Percentiles rank a stretch among this genome's conserved stretches.
Conservation (phyloP, 2,113 vertebrate genomes). For the Paradoxurus hermaphroditus region DNA sequence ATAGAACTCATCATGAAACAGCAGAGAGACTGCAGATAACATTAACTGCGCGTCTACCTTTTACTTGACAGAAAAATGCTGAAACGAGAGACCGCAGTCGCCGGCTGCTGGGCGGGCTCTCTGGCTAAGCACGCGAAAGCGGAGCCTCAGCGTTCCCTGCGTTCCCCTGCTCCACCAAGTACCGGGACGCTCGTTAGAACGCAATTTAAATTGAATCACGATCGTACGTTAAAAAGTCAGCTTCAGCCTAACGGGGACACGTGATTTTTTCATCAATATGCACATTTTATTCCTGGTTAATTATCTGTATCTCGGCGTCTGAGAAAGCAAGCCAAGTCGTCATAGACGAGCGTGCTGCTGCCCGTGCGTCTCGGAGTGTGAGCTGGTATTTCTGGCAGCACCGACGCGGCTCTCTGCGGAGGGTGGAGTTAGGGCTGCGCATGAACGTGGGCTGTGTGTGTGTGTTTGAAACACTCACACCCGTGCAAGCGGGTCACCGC, state of each 20-base stretch:
- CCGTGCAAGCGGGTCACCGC: fast-evolving
- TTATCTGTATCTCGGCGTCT: too few species aligned
- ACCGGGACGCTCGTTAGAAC: background rate
- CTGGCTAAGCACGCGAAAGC: background rate
- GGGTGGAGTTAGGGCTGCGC: fast-evolving
- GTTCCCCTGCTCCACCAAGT: background rate
- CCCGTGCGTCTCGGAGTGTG: fast-evolving
- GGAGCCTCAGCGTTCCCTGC: background rate
- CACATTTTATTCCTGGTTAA: too few species aligned
- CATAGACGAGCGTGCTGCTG: fast-evolving
- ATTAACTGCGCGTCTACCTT: background rate
- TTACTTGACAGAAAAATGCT: background rate
- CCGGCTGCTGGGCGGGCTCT: too few species aligned
- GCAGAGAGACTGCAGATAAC: background rate
- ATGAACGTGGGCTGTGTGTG: fast-evolving
- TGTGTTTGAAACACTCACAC: fast-evolving
- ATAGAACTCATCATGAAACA: background rate
- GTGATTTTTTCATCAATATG: background rate
- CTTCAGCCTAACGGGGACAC: background rate
- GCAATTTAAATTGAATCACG: too few species aligned
- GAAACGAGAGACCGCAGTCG: fast-evolving
- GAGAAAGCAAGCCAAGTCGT: background rate
- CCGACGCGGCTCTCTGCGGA: fast-evolving
- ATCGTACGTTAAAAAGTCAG: background rate
- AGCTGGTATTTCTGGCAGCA: fast-evolving